Percentiles rank a stretch among this genome's conserved stretches.
Evolutionary conservation across 2,113 vertebrate species (phyloP).

Genomic region (Formicarius rufipectus): DNA sequence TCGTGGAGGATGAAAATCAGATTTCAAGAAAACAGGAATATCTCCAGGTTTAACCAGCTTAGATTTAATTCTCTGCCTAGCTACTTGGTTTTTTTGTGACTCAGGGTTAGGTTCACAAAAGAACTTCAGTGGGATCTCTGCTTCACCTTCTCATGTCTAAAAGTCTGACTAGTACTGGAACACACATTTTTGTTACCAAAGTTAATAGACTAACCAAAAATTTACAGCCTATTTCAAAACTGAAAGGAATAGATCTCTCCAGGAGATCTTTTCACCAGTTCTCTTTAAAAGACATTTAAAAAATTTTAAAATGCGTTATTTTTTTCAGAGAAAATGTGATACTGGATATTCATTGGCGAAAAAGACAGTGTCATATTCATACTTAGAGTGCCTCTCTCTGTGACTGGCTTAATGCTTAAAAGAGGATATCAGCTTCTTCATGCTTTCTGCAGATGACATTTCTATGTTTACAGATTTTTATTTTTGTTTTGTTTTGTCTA

Average conservation of each 20-base stretch:
- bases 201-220: background rate
- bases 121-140: background rate
- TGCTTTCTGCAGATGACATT: background rate
- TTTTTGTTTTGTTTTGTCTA: background rate
- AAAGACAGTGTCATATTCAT: background rate
- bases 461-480: background rate
- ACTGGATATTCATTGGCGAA: background rate
- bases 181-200: background rate
- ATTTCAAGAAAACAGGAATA: background rate
- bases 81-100: background rate
- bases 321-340: background rate
- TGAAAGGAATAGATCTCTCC: background rate
- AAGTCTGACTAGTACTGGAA: background rate
- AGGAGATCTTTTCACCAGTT: background rate
- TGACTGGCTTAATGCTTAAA: background rate
- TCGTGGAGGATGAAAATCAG: background rate
- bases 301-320: background rate
- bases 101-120: background rate
- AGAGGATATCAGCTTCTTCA: background rate
- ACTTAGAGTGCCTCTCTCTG: background rate
- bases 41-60: background rate
- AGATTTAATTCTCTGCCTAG: background rate
- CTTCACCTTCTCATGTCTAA: background rate
- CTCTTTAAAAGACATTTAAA: background rate
- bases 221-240: background rate